Evolutionary conservation across 2,113 vertebrate species (phyloP).

Genomic region (Entelurus aequoreus): DNA sequence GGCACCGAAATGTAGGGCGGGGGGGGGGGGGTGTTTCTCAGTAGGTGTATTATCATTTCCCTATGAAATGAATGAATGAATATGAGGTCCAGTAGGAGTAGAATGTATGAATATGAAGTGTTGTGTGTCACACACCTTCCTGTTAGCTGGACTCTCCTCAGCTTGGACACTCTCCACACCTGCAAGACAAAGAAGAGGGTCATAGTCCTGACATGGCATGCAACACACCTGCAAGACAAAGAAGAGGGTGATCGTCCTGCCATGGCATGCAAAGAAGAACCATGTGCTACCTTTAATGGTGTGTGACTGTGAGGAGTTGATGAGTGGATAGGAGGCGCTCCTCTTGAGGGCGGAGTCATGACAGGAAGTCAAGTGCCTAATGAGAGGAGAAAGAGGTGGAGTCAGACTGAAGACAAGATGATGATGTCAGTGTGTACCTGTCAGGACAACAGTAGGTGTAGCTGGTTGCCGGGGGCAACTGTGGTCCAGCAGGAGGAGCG

Average conservation of each 20-base stretch:
- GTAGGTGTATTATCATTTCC: no score
- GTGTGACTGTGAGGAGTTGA: constrained; percentile 83
- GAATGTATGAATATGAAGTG: no score
- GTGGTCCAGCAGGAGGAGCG: constrained; percentile 64
- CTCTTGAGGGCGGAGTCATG: constrained; percentile 86
- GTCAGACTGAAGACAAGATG: background rate
- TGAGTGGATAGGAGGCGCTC: constrained; percentile 87
- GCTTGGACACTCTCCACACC: constrained; percentile 79
- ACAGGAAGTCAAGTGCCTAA: constrained; percentile 80
- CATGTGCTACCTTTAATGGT: constrained; percentile 76
- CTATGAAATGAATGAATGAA: no score
- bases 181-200: constrained; percentile 49
- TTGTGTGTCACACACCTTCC: constrained; percentile 76
- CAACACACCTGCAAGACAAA: background rate
- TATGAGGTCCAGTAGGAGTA: no score
- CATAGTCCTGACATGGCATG: background rate
- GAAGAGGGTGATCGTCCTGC: no score
- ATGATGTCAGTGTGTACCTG: constrained; percentile 60
- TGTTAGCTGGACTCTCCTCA: constrained; percentile 80
- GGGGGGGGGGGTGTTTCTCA: no score
- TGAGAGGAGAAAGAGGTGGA: background rate
- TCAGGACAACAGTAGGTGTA: constrained; percentile 85
- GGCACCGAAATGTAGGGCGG: no score
- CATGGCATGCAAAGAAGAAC: background rate
- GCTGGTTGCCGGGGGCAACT: constrained; percentile 74